Conservation (phyloP, 2,797 vertebrate genomes). For the Rhyacichthys aspro region DNA sequence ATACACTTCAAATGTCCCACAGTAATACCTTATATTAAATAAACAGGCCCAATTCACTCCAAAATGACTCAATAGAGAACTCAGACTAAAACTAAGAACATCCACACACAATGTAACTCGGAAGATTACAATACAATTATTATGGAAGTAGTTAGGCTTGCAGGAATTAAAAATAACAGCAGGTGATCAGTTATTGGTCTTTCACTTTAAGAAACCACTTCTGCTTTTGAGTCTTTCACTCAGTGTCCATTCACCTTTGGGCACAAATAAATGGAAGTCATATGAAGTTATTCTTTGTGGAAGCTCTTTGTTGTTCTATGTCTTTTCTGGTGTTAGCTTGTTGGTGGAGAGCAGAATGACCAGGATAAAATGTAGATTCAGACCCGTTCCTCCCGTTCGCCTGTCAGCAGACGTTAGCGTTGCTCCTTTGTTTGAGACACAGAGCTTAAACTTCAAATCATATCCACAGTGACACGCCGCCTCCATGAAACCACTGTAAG, state of each 20-base stretch:
- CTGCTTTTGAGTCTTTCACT: slow-evolving; percentile 11
- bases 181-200: slow-evolving; percentile 7
- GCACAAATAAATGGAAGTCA: slow-evolving; percentile 2
- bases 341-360: slow-evolving; percentile 67
- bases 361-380: slow-evolving; percentile 62
- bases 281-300: slow-evolving; percentile 19
- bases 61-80: slow-evolving; percentile 25
- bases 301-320: slow-evolving; percentile 49
- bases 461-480: slow-evolving; percentile 37
- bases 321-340: slow-evolving; percentile 69
- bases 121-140: slow-evolving; percentile 29
- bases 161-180: slow-evolving; percentile 31
- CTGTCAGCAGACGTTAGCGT: slow-evolving; percentile 34
- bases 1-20: slow-evolving; percentile 8
- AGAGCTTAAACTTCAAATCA: slow-evolving; percentile 36
- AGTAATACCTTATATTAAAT: not conserved
- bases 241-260: not conserved
- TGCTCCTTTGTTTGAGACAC: slow-evolving; percentile 23
- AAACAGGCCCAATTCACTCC: slow-evolving; percentile 16
- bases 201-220: slow-evolving; percentile 11
- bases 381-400: slow-evolving; percentile 39
- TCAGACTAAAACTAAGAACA: slow-evolving; percentile 29
- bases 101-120: slow-evolving; percentile 27
- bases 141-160: slow-evolving; percentile 47
- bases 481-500: slow-evolving; percentile 20